Evolutionary conservation across 2,797 vertebrate species (phyloP).

Genomic region (Smutsia temminckii): DNA sequence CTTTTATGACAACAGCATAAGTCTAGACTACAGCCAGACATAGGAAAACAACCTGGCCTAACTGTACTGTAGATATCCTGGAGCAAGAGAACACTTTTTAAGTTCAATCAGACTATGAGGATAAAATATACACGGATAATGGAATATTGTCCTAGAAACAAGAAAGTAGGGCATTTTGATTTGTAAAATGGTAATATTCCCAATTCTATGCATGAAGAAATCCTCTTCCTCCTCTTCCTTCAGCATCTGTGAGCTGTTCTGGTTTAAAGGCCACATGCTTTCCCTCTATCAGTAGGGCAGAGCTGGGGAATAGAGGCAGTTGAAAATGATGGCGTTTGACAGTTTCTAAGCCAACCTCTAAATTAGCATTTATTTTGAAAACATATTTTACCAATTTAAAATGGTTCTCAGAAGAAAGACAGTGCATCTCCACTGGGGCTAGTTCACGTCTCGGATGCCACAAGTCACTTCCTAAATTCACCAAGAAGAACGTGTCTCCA

Average conservation of each 20-base stretch:
- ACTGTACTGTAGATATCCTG: neutral
- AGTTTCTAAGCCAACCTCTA: conserved; percentile 31
- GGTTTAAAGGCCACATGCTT: neutral
- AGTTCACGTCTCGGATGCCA: conserved; percentile 75
- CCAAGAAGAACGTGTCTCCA: conserved; percentile 92
- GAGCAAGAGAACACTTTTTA: neutral
- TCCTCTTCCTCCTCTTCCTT: neutral
- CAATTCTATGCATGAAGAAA: neutral
- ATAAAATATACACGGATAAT: conserved; percentile 7
- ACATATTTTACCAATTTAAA: conserved; percentile 76
- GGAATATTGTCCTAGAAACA: neutral
- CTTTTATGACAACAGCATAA: neutral
- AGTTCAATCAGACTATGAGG: conserved; percentile 19
- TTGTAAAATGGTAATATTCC: neutral
- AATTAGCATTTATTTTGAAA: conserved; percentile 47
- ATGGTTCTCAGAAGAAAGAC: conserved; percentile 43
- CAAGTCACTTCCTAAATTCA: conserved; percentile 85
- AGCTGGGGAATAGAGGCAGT: conserved; percentile 25
- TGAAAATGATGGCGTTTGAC: conserved; percentile 28
- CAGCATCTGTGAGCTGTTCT: neutral
- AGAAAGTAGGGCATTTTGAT: neutral
- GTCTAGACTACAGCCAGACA: neutral
- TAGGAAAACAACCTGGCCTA: neutral
- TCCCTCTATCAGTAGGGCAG: neutral
- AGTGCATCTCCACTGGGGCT: conserved; percentile 53